These are phyloP conservation scores for Panagrolaimus sp. DNA, from an alignment of 1,140 invertebrate species.

Conservation along the genomic window DNA sequence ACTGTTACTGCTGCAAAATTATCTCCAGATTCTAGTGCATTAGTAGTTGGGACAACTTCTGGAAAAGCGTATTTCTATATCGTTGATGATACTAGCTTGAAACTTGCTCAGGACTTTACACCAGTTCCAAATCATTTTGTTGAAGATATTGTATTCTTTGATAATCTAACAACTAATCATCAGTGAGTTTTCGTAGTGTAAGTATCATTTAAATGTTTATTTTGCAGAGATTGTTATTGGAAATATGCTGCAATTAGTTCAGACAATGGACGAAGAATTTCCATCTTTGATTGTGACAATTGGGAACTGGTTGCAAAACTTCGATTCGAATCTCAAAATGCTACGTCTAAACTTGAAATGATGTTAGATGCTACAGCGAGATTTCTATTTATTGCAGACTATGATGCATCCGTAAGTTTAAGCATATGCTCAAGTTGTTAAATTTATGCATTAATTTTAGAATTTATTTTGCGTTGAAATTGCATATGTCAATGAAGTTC, in stretches of 20 bases:
- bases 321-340: background rate
- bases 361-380: background rate
- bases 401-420: background rate
- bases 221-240: background rate
- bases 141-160: conserved; percentile 11
- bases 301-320: conserved; percentile 9
- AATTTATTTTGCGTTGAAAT: conserved; percentile 10
- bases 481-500: conserved; percentile 11
- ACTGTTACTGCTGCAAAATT: background rate
- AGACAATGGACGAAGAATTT: conserved; percentile 1
- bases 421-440: background rate
- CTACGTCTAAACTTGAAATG: background rate
- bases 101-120: background rate
- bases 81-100: background rate
- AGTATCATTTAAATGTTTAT: background rate
- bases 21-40: background rate
- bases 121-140: conserved; percentile 2
- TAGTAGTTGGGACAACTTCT: background rate
- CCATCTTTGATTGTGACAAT: conserved; percentile 2
- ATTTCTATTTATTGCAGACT: background rate
- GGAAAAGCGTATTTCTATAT: background rate
- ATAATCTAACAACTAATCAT: background rate
- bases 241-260: background rate
- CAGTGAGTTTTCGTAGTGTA: background rate
- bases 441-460: background rate